These are phyloP conservation scores for Himalopsyche tibetana DNA, from an alignment of 2,888 invertebrate genomes.

Conservation along the genomic window DNA sequence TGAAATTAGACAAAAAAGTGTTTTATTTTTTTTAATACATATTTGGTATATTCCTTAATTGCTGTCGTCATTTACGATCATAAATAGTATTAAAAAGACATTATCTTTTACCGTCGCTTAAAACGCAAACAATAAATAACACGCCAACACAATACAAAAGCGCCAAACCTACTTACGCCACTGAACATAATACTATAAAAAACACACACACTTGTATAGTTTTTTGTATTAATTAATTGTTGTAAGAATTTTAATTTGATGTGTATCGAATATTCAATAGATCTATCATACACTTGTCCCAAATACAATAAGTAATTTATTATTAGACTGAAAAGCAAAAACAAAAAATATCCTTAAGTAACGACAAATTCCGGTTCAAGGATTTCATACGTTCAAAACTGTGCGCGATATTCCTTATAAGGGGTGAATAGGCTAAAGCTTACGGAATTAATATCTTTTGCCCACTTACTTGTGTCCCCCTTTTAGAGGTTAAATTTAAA, in stretches of 20 bases:
- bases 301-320: neutral
- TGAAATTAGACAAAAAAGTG: too few relatives aligned
- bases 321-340: neutral
- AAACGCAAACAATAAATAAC: too few relatives aligned
- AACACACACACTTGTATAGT: neutral
- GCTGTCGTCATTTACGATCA: too few relatives aligned
- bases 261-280: neutral
- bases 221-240: neutral
- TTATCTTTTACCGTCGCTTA: too few relatives aligned
- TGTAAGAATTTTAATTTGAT: constrained; percentile 11
- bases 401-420: neutral
- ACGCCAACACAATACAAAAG: too few relatives aligned
- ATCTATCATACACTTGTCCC: neutral
- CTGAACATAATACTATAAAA: neutral
- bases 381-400: constrained; percentile 10
- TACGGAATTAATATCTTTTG: neutral
- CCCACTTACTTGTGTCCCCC: neutral
- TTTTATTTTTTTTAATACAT: too few relatives aligned
- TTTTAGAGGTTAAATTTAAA: constrained; percentile 1
- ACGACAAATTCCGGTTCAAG: constrained; percentile 1
- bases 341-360: constrained; percentile 1
- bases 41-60: too few relatives aligned
- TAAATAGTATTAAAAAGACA: too few relatives aligned
- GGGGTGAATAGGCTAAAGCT: neutral
- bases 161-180: too few relatives aligned